These are phyloP conservation scores for Microcebus griseorufus DNA, from an alignment of 2,113 vertebrate genomes.

Conservation along the genomic window DNA sequence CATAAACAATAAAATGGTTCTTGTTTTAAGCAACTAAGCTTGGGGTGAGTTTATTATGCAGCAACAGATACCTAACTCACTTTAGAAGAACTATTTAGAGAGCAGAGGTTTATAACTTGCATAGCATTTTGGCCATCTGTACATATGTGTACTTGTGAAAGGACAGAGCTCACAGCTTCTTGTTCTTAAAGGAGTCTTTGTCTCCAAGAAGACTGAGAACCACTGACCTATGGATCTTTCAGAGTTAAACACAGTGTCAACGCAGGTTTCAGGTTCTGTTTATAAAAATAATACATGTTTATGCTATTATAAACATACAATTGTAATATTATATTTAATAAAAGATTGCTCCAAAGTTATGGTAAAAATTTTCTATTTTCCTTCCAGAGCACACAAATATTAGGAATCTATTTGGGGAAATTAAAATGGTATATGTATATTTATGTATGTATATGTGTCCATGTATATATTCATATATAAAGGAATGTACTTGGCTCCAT, in stretches of 20 bases:
- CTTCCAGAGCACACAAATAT: neutral
- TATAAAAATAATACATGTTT: neutral
- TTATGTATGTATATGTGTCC: neutral
- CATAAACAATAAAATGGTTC: neutral
- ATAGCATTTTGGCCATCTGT: neutral
- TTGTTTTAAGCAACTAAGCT: neutral
- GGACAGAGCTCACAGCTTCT: neutral
- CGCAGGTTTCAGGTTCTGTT: neutral
- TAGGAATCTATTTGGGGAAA: neutral
- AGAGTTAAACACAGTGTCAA: neutral
- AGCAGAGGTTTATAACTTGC: neutral
- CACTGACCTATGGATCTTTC: neutral
- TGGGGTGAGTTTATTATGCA: neutral
- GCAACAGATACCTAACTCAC: neutral
- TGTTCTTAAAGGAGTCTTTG: neutral
- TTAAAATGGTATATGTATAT: neutral
- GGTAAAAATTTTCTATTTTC: neutral
- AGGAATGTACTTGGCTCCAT: neutral
- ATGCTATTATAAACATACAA: neutral
- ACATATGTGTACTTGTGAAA: neutral
- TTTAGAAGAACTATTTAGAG: neutral
- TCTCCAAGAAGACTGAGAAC: neutral
- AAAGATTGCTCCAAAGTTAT: neutral
- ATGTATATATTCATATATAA: neutral
- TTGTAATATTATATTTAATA: neutral